Conservation (phyloP, 2,888 invertebrate species). For the Serripes groenlandicus region DNA sequence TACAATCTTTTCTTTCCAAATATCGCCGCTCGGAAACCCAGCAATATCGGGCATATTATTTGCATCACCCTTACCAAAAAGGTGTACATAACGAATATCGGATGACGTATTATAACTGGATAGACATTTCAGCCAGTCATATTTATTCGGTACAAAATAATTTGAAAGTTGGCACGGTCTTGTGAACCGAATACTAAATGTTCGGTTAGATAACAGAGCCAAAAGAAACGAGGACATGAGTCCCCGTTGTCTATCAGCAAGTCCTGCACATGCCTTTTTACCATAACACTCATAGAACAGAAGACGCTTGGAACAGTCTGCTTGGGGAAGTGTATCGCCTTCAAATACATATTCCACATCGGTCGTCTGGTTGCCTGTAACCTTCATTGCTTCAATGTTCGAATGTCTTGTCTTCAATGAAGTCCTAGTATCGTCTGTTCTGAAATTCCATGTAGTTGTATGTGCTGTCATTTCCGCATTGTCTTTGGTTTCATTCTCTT, state of each 20-base stretch:
- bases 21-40: background rate
- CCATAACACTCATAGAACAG: constrained; percentile 25
- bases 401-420: no score
- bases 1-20: background rate
- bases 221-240: constrained; percentile 35
- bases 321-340: no score
- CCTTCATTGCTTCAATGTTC: no score
- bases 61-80: background rate
- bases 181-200: constrained; percentile 21
- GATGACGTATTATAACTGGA: background rate
- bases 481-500: no score
- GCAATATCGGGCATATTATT: background rate
- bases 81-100: background rate
- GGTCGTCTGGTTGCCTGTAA: no score
- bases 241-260: constrained; percentile 44
- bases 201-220: constrained; percentile 34
- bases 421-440: no score
- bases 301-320: background rate
- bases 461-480: no score
- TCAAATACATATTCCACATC: no score
- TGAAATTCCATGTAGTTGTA: no score
- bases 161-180: constrained; percentile 30
- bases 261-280: constrained; percentile 36
- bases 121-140: constrained; percentile 39
- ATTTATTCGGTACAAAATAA: constrained; percentile 10